Evolutionary conservation across 2,113 vertebrate species (phyloP).

Genomic region (Lepus timidus): DNA sequence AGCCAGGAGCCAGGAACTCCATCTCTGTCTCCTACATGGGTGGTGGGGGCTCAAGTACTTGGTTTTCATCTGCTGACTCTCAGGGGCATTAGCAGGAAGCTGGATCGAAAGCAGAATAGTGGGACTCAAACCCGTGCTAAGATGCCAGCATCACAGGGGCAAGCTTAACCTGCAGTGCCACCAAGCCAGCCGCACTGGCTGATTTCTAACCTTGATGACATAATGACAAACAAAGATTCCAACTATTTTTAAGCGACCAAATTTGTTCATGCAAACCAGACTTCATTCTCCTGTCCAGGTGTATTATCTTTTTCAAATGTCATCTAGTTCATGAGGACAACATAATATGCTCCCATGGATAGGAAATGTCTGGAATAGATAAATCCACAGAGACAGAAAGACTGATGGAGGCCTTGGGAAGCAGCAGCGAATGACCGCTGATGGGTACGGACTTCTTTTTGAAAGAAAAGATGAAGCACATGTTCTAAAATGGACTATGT

Average conservation of each 20-base stretch:
- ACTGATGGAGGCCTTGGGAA: accelerated
- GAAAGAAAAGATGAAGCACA: not conserved
- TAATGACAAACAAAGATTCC: not conserved
- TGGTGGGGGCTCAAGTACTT: too few relatives aligned
- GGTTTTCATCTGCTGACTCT: too few relatives aligned
- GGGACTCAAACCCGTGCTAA: too few relatives aligned
- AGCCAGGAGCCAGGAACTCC: too few relatives aligned
- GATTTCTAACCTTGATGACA: constrained; percentile 1
- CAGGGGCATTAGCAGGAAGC: too few relatives aligned
- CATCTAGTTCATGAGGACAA: not conserved
- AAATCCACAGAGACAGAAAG: not conserved
- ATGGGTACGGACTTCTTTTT: not conserved
- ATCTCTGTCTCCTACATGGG: too few relatives aligned
- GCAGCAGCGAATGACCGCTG: not conserved
- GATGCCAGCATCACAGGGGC: too few relatives aligned
- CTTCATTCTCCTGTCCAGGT: constrained; percentile 25
- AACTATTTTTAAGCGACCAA: constrained; percentile 22
- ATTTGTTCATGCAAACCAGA: not conserved
- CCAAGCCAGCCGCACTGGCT: not conserved
- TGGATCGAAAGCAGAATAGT: too few relatives aligned
- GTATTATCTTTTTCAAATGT: not conserved
- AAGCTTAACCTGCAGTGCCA: too few relatives aligned
- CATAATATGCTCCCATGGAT: not conserved
- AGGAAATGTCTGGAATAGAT: not conserved
- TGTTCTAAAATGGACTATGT: not conserved